These are phyloP conservation scores for Nomada fabriciana DNA, from an alignment of 2,888 invertebrate species.

Conservation along the genomic window DNA sequence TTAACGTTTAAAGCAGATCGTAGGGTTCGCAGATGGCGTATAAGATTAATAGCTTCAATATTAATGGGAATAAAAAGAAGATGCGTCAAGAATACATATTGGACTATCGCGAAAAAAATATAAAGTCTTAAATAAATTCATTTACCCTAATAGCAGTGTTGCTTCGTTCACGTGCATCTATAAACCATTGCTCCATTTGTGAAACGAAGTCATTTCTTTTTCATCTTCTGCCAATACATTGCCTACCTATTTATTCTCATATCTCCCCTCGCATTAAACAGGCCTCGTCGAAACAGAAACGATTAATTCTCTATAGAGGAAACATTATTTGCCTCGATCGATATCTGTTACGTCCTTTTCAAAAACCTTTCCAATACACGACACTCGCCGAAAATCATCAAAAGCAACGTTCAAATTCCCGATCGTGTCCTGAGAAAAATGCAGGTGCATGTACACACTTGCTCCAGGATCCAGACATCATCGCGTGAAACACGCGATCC, in stretches of 20 bases:
- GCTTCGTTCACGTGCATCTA: neutral
- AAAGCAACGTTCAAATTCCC: neutral
- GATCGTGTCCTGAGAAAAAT: neutral
- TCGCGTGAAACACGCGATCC: constrained; percentile 14
- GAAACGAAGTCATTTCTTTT: constrained; percentile 2
- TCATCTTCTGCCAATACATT: neutral
- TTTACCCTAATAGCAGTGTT: neutral
- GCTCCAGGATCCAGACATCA: neutral
- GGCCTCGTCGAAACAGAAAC: constrained; percentile 55
- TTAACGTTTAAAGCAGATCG: no score
- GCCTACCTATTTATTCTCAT: neutral
- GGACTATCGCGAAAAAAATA: no score
- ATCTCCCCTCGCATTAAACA: neutral
- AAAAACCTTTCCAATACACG: no score
- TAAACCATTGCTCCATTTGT: constrained; percentile 4
- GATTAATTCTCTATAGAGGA: constrained; percentile 64
- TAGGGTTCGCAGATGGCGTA: no score
- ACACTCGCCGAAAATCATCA: neutral
- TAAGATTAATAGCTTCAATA: no score
- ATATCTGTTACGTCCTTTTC: no score
- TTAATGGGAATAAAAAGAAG: no score
- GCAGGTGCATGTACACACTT: neutral
- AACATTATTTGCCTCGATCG: constrained; percentile 12
- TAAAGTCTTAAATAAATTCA: neutral
- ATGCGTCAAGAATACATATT: no score